A percentile compares a stretch with the other conserved stretches of the same genome.
phyloP scores from a whole-genome alignment of 30 jellyfish, hydroid and myxozoan genomes.

The Nemopilema nomurai region DNA sequence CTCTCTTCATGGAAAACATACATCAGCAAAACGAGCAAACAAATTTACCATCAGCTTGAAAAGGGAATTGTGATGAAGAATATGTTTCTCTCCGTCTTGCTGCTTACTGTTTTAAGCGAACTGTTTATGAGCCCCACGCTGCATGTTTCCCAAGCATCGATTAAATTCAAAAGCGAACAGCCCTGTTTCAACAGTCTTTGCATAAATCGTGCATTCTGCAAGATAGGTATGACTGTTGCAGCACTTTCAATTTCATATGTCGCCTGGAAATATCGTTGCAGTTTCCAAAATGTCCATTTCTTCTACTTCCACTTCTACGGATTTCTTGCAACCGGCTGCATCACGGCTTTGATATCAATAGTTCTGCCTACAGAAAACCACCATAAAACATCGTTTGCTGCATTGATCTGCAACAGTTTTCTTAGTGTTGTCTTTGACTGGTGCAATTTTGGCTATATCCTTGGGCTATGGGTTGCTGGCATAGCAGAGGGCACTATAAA shows the following conservation, averaged over 20 bases:
- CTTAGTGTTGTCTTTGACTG: slow-evolving; percentile 44
- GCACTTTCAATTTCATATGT: slow-evolving; percentile 60
- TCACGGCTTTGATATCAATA: slow-evolving; percentile 41
- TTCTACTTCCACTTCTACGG: slow-evolving; percentile 75
- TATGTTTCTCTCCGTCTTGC: slow-evolving; percentile 43
- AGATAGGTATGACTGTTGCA: slow-evolving; percentile 57
- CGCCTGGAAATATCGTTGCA: slow-evolving; percentile 53
- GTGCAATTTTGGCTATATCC: slow-evolving; percentile 38
- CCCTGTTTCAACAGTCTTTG: slow-evolving; percentile 34
- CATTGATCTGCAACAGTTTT: slow-evolving; percentile 38
- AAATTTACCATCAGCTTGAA: slow-evolving; percentile 41
- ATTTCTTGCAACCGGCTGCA: slow-evolving; percentile 65
- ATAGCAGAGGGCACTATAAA: slow-evolving; percentile 58
- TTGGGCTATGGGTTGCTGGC: slow-evolving; percentile 68
- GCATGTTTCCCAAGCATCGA: slow-evolving; percentile 60
- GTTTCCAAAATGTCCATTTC: slow-evolving; percentile 36
- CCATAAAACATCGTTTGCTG: slow-evolving; percentile 25
- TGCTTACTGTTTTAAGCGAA: slow-evolving; percentile 58
- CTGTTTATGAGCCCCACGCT: slow-evolving; percentile 53
- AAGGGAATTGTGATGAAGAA: slow-evolving; percentile 52
- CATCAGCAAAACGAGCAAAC: slow-evolving; percentile 20
- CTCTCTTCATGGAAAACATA: slow-evolving; percentile 52
- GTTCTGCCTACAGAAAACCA: slow-evolving; percentile 47
- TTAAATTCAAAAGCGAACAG: slow-evolving; percentile 35
- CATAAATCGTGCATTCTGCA: slow-evolving; percentile 62